Evolutionary conservation across 2,113 vertebrate species (phyloP), one percentile per base, ranked within the genome.

Genomic region (Ceyx cyanopectus): DNA sequence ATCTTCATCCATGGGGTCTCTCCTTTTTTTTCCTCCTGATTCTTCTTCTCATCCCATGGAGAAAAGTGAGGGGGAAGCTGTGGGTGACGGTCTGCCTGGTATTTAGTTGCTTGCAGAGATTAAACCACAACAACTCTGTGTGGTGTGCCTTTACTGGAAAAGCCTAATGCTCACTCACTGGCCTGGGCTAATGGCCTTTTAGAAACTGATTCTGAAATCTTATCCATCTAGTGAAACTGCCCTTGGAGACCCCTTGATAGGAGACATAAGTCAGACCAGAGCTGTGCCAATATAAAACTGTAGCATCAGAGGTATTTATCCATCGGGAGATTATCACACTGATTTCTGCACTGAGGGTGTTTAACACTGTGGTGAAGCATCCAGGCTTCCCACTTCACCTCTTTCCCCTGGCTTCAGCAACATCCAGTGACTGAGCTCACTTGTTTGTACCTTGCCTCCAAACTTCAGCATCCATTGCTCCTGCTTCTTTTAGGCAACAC

Each of bases 231-330:
- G 14, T 37, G n/a, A 85, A 23, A 7, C 26, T 5, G 5, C 23
- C 61, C 63, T 58, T 40, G 32, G 51, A 80, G 27, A 61, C 10
- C 18, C 41, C 41, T 5, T 0, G 0, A 61, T 74, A 32, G 18
- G 29, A 84, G 34, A n/a, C 10, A 6, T 14, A 37, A 63, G 9
- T 18, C 45, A 45, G n/a, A 74, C 10, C 9, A 54, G 84, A 58
- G 51, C 41, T 86, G 8, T 57, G 46, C n/a, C 81, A 51, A n/a
- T 32, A 26, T 6, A 41, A 41, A 90, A 17, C 20, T 61, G 41
- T 70, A 67, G 46, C 16, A 30, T n/a, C 6, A 1, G 54, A 57
- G 18, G 7, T 0, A 0, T 73, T 83, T 43, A n/a, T 41, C 20
- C 18, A 21, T 24, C 14, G 41, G 46, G 60, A 74, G 37, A 14